phyloP scores from a whole-genome alignment of 2,888 invertebrate species.

The Anoplius nigerrimus region DNA sequence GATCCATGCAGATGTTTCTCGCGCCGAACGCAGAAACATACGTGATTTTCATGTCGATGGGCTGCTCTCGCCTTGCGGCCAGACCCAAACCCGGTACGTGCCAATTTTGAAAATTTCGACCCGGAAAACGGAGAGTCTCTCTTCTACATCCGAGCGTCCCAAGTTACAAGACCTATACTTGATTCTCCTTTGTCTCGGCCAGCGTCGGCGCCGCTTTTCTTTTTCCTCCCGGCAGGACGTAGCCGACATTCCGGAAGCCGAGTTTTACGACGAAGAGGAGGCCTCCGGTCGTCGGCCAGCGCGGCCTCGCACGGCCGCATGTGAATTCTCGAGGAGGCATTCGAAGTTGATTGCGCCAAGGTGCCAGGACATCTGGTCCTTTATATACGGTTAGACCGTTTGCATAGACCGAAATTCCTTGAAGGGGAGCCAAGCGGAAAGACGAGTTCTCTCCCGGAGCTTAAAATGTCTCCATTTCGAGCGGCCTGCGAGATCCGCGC shows the following conservation, averaged over 20 bases:
- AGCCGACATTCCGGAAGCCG: constrained; percentile 2
- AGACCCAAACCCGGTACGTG: too few species aligned
- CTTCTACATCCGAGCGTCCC: not conserved
- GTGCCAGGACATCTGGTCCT: constrained; percentile 57
- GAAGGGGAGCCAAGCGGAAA: constrained; percentile 49
- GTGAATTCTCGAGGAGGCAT: constrained; percentile 52
- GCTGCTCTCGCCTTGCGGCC: too few species aligned
- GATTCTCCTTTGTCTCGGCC: not conserved
- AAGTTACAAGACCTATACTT: not conserved
- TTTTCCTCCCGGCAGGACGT: not conserved
- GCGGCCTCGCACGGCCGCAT: constrained; percentile 47
- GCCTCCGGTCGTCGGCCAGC: not conserved
- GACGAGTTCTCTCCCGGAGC: constrained; percentile 38
- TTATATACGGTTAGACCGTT: constrained; percentile 48
- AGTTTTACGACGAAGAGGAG: not conserved
- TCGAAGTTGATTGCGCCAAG: constrained; percentile 57
- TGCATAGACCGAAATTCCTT: constrained; percentile 52
- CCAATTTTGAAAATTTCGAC: too few species aligned
- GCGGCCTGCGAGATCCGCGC: constrained; percentile 42
- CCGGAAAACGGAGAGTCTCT: too few species aligned
- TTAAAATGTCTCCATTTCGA: constrained; percentile 51
- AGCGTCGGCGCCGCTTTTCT: too few species aligned
- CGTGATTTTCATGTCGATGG: constrained; percentile 30
- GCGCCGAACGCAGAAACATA: constrained; percentile 26
- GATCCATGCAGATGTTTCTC: constrained; percentile 29